Evolutionary conservation across 2,797 vertebrate genomes (phyloP), one percentile per base, ranked within the genome.

Genomic region (Eremophila alpestris): DNA sequence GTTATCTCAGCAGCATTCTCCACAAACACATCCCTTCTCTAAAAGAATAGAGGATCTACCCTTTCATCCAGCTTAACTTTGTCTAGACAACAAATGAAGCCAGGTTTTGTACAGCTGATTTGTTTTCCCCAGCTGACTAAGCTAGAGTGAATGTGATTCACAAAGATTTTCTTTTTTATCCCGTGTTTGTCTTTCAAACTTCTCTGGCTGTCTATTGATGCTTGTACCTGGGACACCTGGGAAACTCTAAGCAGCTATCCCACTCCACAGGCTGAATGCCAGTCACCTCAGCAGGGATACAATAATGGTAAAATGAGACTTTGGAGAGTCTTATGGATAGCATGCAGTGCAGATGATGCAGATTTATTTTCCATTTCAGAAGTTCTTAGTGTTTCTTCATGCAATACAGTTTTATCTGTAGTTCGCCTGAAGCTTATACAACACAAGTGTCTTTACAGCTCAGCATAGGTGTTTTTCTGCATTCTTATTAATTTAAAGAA

Each of bases 101-200:
- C 55, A 38, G 10, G 1, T 67, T 88, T 90, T 43, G n/a, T 73
- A n/a, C 26, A 56, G 63, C 40, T 43, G 67, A 62, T 87, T 96
- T 88, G 82, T 45, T 43, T 75, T 56, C 59, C 40, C 27, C 65
- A 59, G 76, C 45, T 60, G 84, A 69, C 84, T 69, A 81, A 92
- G 55, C 27, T 43, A n/a, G 26, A 86, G 65, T 19, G 38, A 91
- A 65, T 1, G 2, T 36, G 79, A 81, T 78, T 93, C 73, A 75
- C 52, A n/a, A 83, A 93, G 93, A 71, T 94, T 91, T 93, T 84
- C 26, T 38, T 78, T 83, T 96, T 76, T 89, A 85, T 75, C 84
- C 90, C 41, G 6, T 34, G n/a, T 85, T 94, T 95, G 78, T 92
- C 86, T 69, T 86, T 71, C 32, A 3, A 14, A 67, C 68, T 65